Evolutionary conservation across 2,113 vertebrate genomes (phyloP), one percentile per base, ranked within the genome.

Genomic region (Colistium nudipinnis): DNA sequence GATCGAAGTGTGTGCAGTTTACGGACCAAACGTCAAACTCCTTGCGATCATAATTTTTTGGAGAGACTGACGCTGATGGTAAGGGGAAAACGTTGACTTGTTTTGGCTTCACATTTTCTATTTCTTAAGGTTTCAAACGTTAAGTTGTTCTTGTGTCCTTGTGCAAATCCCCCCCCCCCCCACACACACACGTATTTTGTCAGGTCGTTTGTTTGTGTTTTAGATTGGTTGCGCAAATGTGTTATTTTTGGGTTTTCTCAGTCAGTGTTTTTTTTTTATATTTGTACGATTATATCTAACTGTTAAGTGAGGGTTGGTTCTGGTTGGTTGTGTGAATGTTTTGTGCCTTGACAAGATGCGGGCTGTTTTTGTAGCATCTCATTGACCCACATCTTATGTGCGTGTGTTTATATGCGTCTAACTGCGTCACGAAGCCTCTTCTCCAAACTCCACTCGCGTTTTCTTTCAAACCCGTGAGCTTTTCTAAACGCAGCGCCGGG

Each of bases 331-430:
- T 1, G 8, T 16, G 10, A 16, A 27, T 11, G 1, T 16, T 13
- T 13, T 4, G 14, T 14, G 16, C 2, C 0, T 22, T 65, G 70
- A 74, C 62, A 70, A 54, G 41, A 13, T 60, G 74, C 47, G 27
- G 43, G 19, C 16, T 13, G 71, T 70, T 64, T 64, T 8, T 61
- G 70, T 57, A 73, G 79, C 81, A 84, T 87, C 80, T 85, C 73
- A 87, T 86, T 86, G 64, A 88, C 81, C 85, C 53, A 84, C 81
- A 88, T 87, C 59, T 33, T 17, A 47, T 4, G 11, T 9, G 10
- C 64, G 27, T 68, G 19, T 12, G n/a, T n/a, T 33, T 17, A 47
- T 4, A 10, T 9, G 10, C 64, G 27, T 68, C n/a, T 12, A 70
- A 81, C 68, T 87, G 87, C 86, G 82, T 82, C 87, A 89, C 71